Conservation (phyloP, 1,140 invertebrate species). For the Helicoverpa zea region DNA sequence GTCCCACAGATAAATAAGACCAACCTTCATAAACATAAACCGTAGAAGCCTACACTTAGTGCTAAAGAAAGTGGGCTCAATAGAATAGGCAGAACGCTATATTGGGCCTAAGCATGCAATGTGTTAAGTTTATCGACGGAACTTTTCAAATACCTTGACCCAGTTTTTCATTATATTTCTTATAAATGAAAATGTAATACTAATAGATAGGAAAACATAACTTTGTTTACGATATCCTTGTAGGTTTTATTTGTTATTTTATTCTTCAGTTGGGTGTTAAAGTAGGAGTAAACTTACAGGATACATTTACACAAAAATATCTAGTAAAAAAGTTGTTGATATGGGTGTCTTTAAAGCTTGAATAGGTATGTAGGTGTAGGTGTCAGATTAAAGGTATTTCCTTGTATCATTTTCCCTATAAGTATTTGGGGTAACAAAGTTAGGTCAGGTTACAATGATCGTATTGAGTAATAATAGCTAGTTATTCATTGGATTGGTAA, state of each 20-base stretch:
- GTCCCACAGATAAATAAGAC: too few species aligned
- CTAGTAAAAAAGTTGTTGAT: constrained; percentile 21
- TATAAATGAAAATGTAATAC: constrained; percentile 24
- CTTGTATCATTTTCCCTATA: background rate
- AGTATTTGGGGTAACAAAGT: background rate
- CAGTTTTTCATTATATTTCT: background rate
- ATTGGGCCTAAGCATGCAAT: constrained; percentile 22
- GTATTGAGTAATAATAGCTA: too few species aligned
- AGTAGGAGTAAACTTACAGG: background rate
- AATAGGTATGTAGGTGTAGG: background rate
- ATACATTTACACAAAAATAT: background rate
- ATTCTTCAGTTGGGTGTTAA: constrained; percentile 2
- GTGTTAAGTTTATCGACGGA: constrained; percentile 19
- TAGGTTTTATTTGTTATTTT: background rate
- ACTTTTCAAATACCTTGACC: constrained; percentile 31
- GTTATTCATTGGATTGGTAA: too few species aligned
- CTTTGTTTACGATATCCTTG: background rate
- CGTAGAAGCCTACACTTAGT: constrained; percentile 29
- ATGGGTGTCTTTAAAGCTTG: background rate
- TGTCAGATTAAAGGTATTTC: constrained; percentile 19
- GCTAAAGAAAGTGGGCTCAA: constrained; percentile 8
- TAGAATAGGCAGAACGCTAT: constrained; percentile 14
- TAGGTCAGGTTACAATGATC: too few species aligned
- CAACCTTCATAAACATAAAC: constrained; percentile 7
- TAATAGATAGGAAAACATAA: background rate